Evolutionary conservation across 2,797 vertebrate species (phyloP), one percentile per base, ranked within the genome.

Genomic region (Sebastes kiyomatsui): DNA sequence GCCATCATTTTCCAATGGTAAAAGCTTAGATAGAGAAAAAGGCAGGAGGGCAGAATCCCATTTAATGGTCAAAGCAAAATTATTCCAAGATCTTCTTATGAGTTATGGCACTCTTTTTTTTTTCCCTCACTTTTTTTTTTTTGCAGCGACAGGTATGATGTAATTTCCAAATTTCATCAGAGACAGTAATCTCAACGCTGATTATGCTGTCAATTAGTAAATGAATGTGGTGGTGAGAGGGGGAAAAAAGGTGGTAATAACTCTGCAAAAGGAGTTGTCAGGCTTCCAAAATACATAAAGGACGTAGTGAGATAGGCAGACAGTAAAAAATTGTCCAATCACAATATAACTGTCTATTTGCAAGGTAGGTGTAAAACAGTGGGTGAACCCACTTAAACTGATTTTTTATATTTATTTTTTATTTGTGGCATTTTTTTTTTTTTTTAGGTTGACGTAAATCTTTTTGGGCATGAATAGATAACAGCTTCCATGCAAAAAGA

Each of bases 181-280:
- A 88, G 82, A 87, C 89, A 86, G 87, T 91, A 89, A 90, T 93
- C 90, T 88, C 88, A 84, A 89, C 87, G 81, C 88, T 93, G 90
- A 95, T 94, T 92, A 92, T 92, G 84, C 85, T 90, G 88, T 92
- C 93, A 95, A 95, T 94, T 94, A 94, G 91, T 89, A 94, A 94
- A 95, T 95, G 87, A 94, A 90, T 92, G 86, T 87, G 76, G 86
- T 58, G 52, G 81, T n/a, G 25, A 32, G 25, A 62, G 23, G 67
- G n/a, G 3, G 9, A 65, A 67, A 58, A 58, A 82, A 60, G 64
- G 66, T 14, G 67, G 85, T 85, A 86, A 93, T 92, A 94, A 94
- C 86, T 92, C 83, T 86, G 79, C 75, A 68, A 90, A 83, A 80
- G 74, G 77, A 89, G 81, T 89, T 93, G 92, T 91, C 90, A 87